Evolutionary conservation across 37 sponge, comb jelly and placozoan genomes (phyloP).

Genomic region (Cliona cf. orientalis): DNA sequence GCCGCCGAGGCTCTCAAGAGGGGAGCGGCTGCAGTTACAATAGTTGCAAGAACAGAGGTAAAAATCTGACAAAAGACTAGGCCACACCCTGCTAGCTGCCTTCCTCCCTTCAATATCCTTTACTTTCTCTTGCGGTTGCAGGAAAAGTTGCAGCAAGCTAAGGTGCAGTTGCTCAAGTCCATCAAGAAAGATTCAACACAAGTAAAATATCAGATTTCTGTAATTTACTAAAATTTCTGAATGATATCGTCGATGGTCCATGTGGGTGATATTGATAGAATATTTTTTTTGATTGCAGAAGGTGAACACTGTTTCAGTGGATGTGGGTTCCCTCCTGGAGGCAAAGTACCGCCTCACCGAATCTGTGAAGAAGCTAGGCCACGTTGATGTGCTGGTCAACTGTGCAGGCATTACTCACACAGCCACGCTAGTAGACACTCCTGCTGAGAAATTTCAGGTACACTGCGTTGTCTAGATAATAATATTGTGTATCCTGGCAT

Average conservation of each 20-base stretch:
- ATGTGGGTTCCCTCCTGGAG: slow-evolving; percentile 21
- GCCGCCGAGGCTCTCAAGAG: slow-evolving; percentile 60
- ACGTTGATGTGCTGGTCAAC: slow-evolving; percentile 92
- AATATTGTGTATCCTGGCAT: neutral
- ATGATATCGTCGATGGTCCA: too few relatives aligned
- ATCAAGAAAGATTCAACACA: too few relatives aligned
- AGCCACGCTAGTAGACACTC: slow-evolving; percentile 68
- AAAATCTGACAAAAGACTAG: neutral
- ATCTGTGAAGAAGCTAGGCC: slow-evolving; percentile 27
- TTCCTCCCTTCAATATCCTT: neutral
- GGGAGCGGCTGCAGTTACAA: slow-evolving; percentile 75
- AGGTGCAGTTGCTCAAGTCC: too few relatives aligned
- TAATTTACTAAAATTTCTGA: too few relatives aligned
- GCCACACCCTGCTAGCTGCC: neutral
- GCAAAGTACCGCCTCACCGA: slow-evolving; percentile 22
- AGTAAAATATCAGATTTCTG: too few relatives aligned
- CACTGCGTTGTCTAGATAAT: neutral
- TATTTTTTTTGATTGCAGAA: slow-evolving; percentile 3
- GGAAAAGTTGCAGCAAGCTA: neutral
- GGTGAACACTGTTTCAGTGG: slow-evolving; percentile 54
- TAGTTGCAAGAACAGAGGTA: slow-evolving; percentile 82
- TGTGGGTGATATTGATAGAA: neutral
- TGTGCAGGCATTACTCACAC: slow-evolving; percentile 88
- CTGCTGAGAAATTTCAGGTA: slow-evolving; percentile 62
- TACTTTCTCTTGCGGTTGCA: neutral